Percentiles rank a stretch among this genome's conserved stretches.
Evolutionary conservation across 1,140 invertebrate species (phyloP).

Genomic region (Bombus impatiens): DNA sequence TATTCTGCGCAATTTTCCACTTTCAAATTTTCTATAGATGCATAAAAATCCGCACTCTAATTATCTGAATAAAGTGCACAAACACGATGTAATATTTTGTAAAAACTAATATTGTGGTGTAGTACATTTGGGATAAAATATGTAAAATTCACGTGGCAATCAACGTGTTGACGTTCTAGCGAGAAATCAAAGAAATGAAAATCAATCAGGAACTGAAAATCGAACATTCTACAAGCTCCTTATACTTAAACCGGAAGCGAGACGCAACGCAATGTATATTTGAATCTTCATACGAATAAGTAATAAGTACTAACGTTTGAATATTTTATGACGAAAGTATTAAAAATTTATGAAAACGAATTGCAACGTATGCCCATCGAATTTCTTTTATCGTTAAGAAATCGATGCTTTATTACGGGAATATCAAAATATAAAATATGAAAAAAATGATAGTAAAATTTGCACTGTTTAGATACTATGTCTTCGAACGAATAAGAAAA

Average conservation of each 20-base stretch:
- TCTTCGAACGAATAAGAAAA: slow-evolving; percentile 36
- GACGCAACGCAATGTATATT: neutral
- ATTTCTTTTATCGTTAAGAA: neutral
- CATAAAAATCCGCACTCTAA: no score
- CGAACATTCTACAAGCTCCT: neutral
- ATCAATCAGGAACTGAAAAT: neutral
- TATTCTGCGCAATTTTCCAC: no score
- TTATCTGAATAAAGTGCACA: no score
- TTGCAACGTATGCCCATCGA: neutral
- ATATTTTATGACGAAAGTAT: slow-evolving; percentile 53
- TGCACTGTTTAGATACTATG: slow-evolving; percentile 41
- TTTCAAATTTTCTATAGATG: no score
- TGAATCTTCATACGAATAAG: neutral
- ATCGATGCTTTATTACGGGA: slow-evolving; percentile 13
- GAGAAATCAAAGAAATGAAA: neutral
- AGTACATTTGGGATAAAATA: no score
- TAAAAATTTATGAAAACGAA: slow-evolving; percentile 14
- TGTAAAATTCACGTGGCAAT: no score
- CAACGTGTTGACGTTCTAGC: no score
- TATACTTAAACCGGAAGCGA: neutral
- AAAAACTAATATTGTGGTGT: no score
- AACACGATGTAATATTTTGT: no score
- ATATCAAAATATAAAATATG: neutral
- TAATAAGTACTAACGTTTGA: slow-evolving; percentile 4
- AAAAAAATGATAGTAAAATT: slow-evolving; percentile 26